These are phyloP conservation scores for Metopolophium dirhodum DNA, from an alignment of 1,140 invertebrate species.

Conservation along the genomic window DNA sequence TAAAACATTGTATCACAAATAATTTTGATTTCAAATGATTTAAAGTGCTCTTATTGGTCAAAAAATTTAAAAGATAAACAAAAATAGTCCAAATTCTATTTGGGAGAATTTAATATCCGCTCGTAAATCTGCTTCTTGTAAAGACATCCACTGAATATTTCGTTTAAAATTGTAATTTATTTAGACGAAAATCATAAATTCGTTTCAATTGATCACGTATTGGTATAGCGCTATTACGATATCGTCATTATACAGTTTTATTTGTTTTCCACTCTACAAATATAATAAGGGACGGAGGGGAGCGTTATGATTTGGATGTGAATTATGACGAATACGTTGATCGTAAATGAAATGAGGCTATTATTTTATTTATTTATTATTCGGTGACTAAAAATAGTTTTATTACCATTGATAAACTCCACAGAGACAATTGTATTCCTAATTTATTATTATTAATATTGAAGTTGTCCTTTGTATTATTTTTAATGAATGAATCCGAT, in stretches of 20 bases:
- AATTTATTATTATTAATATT: constrained; percentile 15
- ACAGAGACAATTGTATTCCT: neutral
- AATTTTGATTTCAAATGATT: neutral
- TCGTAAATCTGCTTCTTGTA: neutral
- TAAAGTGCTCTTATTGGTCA: neutral
- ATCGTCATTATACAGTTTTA: neutral
- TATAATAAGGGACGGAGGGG: neutral
- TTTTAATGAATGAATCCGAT: neutral
- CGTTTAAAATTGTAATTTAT: neutral
- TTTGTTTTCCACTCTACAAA: neutral
- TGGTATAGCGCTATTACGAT: neutral
- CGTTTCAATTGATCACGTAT: neutral
- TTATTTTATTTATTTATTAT: constrained; percentile 23
- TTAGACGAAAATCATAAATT: neutral
- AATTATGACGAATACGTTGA: constrained; percentile 3
- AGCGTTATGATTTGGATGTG: neutral
- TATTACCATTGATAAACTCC: neutral
- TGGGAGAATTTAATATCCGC: neutral
- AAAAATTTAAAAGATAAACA: neutral
- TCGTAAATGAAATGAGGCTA: neutral
- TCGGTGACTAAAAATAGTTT: neutral
- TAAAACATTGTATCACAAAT: neutral
- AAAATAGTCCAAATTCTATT: neutral
- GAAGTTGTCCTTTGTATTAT: neutral
- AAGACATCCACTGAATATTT: neutral